Evolutionary conservation across 2,888 invertebrate genomes (phyloP), one percentile per base, ranked within the genome.

Genomic region (Lasius platythorax): DNA sequence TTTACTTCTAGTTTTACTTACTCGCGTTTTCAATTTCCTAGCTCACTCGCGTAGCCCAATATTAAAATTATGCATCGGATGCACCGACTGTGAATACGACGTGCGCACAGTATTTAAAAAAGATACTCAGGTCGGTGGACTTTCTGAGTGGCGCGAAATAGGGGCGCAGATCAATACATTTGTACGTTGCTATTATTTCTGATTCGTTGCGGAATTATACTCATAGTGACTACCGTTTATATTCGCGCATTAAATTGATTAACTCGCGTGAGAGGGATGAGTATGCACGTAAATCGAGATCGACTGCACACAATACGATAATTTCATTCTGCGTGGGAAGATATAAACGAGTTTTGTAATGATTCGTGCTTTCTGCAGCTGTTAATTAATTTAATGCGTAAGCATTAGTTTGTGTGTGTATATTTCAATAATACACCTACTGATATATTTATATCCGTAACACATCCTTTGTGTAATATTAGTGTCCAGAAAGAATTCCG

Each of bases 91-190:
- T 11, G 37, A 8, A 63, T 75, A 33, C 33, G 28, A 33, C 33
- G 28, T 43, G 37, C 74, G 63, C 4, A 28, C 18, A 33, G 23
- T 66, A 67, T 76, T 76, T 76, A 76, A 68, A 85, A 84, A 87
- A 87, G 88, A 84, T 73, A 91, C 91, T 91, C 90, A 91, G 92
- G 91, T 90, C 91, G 90, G 90, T 91, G 92, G 88, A 92, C 91
- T 88, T 87, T 87, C 82, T 83, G 86, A 88, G 78, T 72, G 78
- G 72, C 84, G 74, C 85, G 68, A 86, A 90, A 91, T 89, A 93
- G 84, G 86, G 85, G 74, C 86, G 81, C 8, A 87, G 91, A 92
- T 92, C 92, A 88, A 92, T 92, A 90, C 88, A 83, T 82, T 86
- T 84, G 79, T 82, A 68, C 83, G 56, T 63, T 78, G 85, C 75